Evolutionary conservation across 1,140 invertebrate genomes (phyloP).

Genomic region (Olivierus martensii): DNA sequence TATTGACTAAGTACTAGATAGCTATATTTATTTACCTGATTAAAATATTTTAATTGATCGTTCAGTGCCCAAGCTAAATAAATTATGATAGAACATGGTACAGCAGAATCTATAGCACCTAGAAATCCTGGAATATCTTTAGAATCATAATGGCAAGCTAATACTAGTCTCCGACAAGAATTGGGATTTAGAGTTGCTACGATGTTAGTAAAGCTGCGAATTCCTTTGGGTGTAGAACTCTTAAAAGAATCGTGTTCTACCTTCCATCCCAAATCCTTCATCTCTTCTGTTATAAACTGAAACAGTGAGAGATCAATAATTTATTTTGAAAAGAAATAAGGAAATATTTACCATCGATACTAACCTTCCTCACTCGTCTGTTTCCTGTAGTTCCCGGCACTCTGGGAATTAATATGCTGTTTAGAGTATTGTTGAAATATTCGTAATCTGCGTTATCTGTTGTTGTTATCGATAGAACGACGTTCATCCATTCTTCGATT

Average conservation of each 20-base stretch:
- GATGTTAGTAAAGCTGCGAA: constrained; percentile 65
- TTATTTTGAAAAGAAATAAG: too few species aligned
- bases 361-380: constrained; percentile 46
- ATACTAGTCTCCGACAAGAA: constrained; percentile 57
- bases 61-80: constrained; percentile 58
- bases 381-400: constrained; percentile 22
- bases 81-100: constrained; percentile 89
- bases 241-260: constrained; percentile 60
- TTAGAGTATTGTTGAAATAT: constrained; percentile 20
- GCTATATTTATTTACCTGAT: too few species aligned
- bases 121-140: constrained; percentile 68
- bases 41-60: not conserved
- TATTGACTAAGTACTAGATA: too few species aligned
- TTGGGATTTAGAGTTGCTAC: constrained; percentile 67
- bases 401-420: constrained; percentile 19
- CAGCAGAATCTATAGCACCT: constrained; percentile 91
- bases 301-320: too few species aligned
- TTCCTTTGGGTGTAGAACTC: constrained; percentile 54
- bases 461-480: too few species aligned
- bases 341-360: not conserved
- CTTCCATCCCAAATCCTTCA: constrained; percentile 52
- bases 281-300: constrained; percentile 50
- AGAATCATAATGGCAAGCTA: constrained; percentile 93
- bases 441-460: not conserved
- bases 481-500: too few species aligned